phyloP scores from a whole-genome alignment of 1,140 invertebrate species.

The Maniola jurtina region DNA sequence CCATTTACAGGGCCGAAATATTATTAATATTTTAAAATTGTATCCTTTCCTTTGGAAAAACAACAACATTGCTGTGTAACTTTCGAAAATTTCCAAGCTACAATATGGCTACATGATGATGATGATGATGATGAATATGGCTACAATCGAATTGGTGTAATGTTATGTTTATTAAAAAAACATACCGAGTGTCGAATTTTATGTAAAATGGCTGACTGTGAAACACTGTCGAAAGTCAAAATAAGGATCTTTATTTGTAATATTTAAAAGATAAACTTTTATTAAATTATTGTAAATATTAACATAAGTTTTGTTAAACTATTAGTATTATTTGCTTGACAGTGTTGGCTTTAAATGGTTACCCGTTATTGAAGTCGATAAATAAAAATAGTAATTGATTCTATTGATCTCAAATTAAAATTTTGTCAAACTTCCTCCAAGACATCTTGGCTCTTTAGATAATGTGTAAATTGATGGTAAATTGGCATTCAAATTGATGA shows the following conservation, averaged over 20 bases:
- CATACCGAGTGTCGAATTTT: neutral
- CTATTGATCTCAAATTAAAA: neutral
- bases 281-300: conserved; percentile 23
- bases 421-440: neutral
- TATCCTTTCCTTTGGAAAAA: too few relatives aligned
- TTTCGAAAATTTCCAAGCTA: too few relatives aligned
- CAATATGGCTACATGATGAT: too few relatives aligned
- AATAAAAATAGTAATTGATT: neutral
- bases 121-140: too few relatives aligned
- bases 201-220: neutral
- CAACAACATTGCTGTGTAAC: too few relatives aligned
- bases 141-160: neutral
- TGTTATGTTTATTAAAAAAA: conserved; percentile 6
- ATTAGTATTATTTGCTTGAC: conserved; percentile 35
- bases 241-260: conserved; percentile 2
- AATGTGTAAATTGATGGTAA: too few relatives aligned
- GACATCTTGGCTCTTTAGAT: too few relatives aligned
- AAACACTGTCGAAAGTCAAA: neutral
- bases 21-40: too few relatives aligned
- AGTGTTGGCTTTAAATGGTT: neutral
- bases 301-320: conserved; percentile 36
- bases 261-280: neutral
- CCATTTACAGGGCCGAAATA: too few relatives aligned
- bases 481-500: neutral
- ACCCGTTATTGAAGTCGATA: neutral